These are phyloP conservation scores for Troides aeacus DNA, from an alignment of 2,888 invertebrate genomes.

Conservation along the genomic window DNA sequence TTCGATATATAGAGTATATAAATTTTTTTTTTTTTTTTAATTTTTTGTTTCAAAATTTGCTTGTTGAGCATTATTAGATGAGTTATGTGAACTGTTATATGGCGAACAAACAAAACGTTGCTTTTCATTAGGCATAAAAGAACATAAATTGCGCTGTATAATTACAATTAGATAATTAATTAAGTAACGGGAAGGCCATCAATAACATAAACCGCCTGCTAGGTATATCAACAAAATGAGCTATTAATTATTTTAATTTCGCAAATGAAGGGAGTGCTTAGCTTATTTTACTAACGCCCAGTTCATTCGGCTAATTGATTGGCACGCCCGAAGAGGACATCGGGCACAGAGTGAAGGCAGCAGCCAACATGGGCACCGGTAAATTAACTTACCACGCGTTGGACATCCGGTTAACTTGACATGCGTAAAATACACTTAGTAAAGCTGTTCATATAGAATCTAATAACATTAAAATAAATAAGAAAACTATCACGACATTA, in stretches of 20 bases:
- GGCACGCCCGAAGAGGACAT: constrained; percentile 1
- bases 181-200: constrained; percentile 24
- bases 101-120: constrained; percentile 9
- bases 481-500: too few species aligned
- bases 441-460: too few species aligned
- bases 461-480: too few species aligned
- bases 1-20: not conserved
- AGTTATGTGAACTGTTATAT: constrained; percentile 15
- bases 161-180: constrained; percentile 30
- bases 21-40: not conserved
- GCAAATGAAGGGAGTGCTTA: constrained; percentile 29
- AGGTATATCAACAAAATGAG: constrained; percentile 27
- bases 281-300: constrained; percentile 25
- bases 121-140: constrained; percentile 20
- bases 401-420: not conserved
- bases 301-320: constrained; percentile 29
- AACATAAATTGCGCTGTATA: constrained; percentile 21
- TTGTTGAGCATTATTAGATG: not conserved
- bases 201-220: constrained; percentile 27
- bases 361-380: not conserved
- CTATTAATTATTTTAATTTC: constrained; percentile 30
- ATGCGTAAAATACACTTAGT: too few species aligned
- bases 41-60: not conserved
- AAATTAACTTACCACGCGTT: not conserved
- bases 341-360: not conserved